These are phyloP conservation scores for Amazonetta brasiliensis DNA, from an alignment of 2,797 vertebrate species.

Conservation along the genomic window DNA sequence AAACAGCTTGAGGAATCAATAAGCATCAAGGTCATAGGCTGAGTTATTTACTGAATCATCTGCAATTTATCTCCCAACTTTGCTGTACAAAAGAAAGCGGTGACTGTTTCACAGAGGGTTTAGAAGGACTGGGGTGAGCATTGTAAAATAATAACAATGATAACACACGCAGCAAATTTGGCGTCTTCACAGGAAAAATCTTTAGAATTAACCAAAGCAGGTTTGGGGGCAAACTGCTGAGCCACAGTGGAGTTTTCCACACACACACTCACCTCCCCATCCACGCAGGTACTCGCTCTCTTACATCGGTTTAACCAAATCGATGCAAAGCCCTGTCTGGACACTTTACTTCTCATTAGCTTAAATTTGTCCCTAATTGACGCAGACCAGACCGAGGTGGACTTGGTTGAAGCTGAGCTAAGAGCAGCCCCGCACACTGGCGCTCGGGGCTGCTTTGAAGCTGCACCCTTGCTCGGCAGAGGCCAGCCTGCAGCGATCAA, in stretches of 20 bases:
- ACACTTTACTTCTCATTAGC: constrained; percentile 51
- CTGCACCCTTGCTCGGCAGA: neutral
- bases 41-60: constrained; percentile 83
- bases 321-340: constrained; percentile 31
- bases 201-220: neutral
- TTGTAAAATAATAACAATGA: neutral
- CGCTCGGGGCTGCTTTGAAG: neutral
- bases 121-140: neutral
- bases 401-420: neutral
- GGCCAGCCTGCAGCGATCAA: fast-evolving
- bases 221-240: neutral
- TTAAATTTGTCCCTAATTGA: constrained; percentile 41
- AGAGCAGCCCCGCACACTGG: neutral
- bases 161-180: neutral
- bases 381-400: neutral
- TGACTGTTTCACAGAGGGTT: constrained; percentile 53
- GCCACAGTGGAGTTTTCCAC: neutral
- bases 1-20: constrained; percentile 86
- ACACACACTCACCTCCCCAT: fast-evolving
- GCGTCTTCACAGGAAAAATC: neutral
- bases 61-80: constrained; percentile 80
- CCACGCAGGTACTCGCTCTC: neutral
- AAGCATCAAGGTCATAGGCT: constrained; percentile 84
- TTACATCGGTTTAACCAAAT: constrained; percentile 13
- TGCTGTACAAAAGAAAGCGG: constrained; percentile 30